Percentiles rank a stretch among this genome's conserved stretches.
Evolutionary conservation across 2,797 vertebrate species (phyloP).

Genomic region (Ctenopoma kingsleyae): DNA sequence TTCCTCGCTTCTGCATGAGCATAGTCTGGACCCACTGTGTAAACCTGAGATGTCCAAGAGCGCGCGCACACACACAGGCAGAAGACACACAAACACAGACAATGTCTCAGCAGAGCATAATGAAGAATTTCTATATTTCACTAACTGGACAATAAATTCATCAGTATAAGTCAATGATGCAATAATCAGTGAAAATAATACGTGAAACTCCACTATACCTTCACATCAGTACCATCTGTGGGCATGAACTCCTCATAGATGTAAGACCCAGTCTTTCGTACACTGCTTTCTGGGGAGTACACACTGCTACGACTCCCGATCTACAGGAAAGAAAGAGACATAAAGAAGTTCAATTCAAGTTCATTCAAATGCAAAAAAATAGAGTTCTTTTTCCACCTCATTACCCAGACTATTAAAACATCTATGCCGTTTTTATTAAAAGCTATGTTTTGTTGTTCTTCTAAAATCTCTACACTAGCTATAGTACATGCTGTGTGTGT

Average conservation of each 20-base stretch:
- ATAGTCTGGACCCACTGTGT: conserved; percentile 96
- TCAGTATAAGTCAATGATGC: not conserved
- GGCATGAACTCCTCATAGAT: conserved; percentile 99
- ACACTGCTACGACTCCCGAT: conserved; percentile 98
- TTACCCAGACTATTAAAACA: too few relatives aligned
- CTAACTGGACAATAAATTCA: not conserved
- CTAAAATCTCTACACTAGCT: not conserved
- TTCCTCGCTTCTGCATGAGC: conserved; percentile 97
- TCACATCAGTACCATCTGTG: conserved; percentile 97
- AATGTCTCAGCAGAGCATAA: not conserved
- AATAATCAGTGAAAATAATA: not conserved
- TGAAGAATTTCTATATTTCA: not conserved
- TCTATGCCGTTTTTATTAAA: too few relatives aligned
- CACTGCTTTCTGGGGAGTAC: conserved; percentile 95
- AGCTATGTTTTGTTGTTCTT: not conserved
- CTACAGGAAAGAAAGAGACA: conserved; percentile 71
- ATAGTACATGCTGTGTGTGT: too few relatives aligned
- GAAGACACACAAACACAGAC: not conserved
- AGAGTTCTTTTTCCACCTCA: not conserved
- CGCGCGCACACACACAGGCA: not conserved
- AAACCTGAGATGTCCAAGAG: conserved; percentile 69
- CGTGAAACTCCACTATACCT: conserved; percentile 79
- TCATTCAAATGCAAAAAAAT: not conserved
- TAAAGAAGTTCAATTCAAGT: not conserved
- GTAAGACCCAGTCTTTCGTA: conserved; percentile 96